Base-by-base conservation (phyloP, 2,797 vertebrate species). In the Syndactyla subalaris region DNA sequence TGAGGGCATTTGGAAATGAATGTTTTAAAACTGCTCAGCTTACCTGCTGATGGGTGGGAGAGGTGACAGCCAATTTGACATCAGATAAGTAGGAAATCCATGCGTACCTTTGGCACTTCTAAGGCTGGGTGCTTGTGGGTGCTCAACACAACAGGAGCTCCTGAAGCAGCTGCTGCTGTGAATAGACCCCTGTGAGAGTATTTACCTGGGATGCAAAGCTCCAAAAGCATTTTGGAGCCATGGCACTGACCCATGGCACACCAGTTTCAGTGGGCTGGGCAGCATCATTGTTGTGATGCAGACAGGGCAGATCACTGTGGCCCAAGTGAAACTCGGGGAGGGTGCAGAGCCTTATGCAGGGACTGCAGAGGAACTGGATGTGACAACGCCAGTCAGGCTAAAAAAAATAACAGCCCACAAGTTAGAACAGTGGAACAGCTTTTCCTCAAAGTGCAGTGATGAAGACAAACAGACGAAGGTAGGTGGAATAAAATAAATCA, bases 381-480 rank as follows among this genome's bases (percentile, higher is more conserved):
- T 89, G 82, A 89, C 36, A 41, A 32, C 4, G 10, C 43, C 27
- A 39, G 18, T 82, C 77, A 73, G 34, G 16, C 73, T 73, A 38
- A 95, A 93, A 95, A 85, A 84, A 75, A 80, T 32, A 46, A 1
- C 80, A 85, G 76, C 93, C 86, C 89, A 94, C 89, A 92, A 97
- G 81, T 81, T 71, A 71, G 92, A 96, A 89, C 88, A 54, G 54
- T 15, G 73, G 55, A 43, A 87, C 88, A 30, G 63, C 84, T 96
- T 95, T 85, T 95, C 88, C 91, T 94, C n/a, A 78, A 36, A 95
- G 92, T 26, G 88, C 90, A 92, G 77, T 82, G 89, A 92, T 90
- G 95, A 95, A 95, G 96, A 96, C 91, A 96, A 95, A 97, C 97
- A 95, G 97, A 97, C 15, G 91, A 96, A 90, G 74, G 97, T 97